These are phyloP conservation scores for Drosophila micromelanica DNA, from an alignment of 1,140 invertebrate genomes.

Conservation along the genomic window DNA sequence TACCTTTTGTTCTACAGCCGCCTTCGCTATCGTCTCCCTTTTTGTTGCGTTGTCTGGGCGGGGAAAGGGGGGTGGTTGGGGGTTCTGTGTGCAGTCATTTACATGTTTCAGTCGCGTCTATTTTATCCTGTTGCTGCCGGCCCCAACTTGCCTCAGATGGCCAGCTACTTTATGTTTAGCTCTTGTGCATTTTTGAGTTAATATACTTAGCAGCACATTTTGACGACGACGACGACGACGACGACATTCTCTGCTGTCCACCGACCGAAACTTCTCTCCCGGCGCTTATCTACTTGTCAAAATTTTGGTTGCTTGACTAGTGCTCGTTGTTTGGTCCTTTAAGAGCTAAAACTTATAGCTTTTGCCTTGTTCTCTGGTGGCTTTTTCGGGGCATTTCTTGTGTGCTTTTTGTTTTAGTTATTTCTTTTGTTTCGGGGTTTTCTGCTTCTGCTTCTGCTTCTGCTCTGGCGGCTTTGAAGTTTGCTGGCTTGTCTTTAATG, in stretches of 20 bases:
- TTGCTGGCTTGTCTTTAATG: constrained; percentile 78
- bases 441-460: constrained; percentile 5
- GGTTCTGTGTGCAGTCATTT: constrained; percentile 54
- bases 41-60: constrained; percentile 1
- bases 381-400: constrained; percentile 52
- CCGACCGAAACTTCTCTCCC: constrained; percentile 24
- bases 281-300: constrained; percentile 69
- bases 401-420: constrained; percentile 69
- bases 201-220: constrained; percentile 79
- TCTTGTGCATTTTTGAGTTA: constrained; percentile 78
- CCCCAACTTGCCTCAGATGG: constrained; percentile 9
- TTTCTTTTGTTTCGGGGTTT: constrained; percentile 59
- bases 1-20: constrained; percentile 41
- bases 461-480: constrained; percentile 64
- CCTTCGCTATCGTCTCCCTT: constrained; percentile 3
- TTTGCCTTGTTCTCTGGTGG: constrained; percentile 62
- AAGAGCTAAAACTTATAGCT: constrained; percentile 72
- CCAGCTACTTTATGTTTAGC: constrained; percentile 67
- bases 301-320: constrained; percentile 48
- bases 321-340: constrained; percentile 43
- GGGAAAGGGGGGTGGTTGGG: neutral
- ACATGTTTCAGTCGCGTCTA: constrained; percentile 60
- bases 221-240: constrained; percentile 47
- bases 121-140: constrained; percentile 15
- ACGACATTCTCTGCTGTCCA: constrained; percentile 24